Evolutionary conservation across 2,797 vertebrate genomes (phyloP).

Genomic region (Cossypha polioptera): DNA sequence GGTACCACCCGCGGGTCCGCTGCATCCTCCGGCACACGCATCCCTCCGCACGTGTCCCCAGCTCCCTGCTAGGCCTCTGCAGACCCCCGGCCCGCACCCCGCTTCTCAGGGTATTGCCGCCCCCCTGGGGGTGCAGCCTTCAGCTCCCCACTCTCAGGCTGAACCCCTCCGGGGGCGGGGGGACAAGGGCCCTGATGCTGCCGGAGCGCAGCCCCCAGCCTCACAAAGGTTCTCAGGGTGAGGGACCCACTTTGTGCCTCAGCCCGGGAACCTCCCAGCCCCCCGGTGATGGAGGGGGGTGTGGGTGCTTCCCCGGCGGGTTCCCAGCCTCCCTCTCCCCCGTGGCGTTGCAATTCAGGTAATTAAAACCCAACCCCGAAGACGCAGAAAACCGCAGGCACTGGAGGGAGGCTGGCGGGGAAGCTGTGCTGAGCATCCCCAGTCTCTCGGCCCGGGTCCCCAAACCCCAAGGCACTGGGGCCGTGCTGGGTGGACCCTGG

Average conservation of each 20-base stretch:
- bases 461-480: neutral
- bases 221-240: neutral
- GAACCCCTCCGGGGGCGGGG: neutral
- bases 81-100: neutral
- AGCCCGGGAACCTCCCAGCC: neutral
- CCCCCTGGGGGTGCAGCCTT: neutral
- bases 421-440: neutral
- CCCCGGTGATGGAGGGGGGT: neutral
- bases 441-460: neutral
- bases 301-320: neutral
- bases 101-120: neutral
- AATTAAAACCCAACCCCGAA: constrained; percentile 65
- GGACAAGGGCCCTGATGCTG: neutral
- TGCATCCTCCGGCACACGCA: neutral
- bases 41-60: neutral
- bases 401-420: neutral
- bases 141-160: neutral
- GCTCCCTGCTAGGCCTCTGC: neutral
- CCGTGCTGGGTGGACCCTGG: neutral
- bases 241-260: neutral
- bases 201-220: neutral
- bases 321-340: constrained; percentile 43
- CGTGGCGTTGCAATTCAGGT: constrained; percentile 52
- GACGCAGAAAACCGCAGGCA: constrained; percentile 46
- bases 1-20: neutral